phyloP scores from a whole-genome alignment of 2,888 invertebrate genomes.

The Drosophila affinis region DNA sequence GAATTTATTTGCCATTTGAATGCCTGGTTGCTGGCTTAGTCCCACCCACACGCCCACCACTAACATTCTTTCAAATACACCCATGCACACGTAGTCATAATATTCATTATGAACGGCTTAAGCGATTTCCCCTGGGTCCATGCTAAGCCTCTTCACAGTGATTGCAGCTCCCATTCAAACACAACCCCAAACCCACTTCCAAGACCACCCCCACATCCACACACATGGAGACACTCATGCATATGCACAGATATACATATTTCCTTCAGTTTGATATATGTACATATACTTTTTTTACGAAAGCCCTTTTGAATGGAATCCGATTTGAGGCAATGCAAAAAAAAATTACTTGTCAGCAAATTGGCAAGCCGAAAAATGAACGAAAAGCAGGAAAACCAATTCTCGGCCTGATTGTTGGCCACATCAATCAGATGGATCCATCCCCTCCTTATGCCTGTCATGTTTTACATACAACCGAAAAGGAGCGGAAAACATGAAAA shows the following conservation, averaged over 20 bases:
- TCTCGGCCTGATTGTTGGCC: slow-evolving; percentile 50
- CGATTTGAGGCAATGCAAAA: slow-evolving; percentile 58
- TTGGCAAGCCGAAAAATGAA: slow-evolving; percentile 51
- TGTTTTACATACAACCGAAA: slow-evolving; percentile 63
- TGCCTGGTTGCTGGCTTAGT: slow-evolving; percentile 16
- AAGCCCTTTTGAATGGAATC: slow-evolving; percentile 66
- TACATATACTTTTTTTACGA: slow-evolving; percentile 35
- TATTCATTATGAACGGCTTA: slow-evolving; percentile 84
- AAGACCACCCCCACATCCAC: slow-evolving; percentile 24
- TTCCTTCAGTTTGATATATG: slow-evolving; percentile 22
- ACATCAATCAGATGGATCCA: slow-evolving; percentile 58
- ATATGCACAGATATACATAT: slow-evolving; percentile 59
- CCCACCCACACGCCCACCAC: not conserved
- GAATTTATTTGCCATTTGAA: not conserved
- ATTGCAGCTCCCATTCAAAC: slow-evolving; percentile 51
- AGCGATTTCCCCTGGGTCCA: slow-evolving; percentile 82
- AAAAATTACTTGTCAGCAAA: slow-evolving; percentile 55
- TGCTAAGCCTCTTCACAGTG: slow-evolving; percentile 78
- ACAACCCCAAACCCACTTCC: slow-evolving; percentile 21
- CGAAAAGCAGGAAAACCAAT: slow-evolving; percentile 46
- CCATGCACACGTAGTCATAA: slow-evolving; percentile 55
- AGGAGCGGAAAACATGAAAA: slow-evolving; percentile 57
- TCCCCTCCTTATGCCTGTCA: slow-evolving; percentile 37
- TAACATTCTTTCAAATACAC: slow-evolving; percentile 15
- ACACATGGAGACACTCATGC: slow-evolving; percentile 48